A percentile compares a stretch with the other conserved stretches of the same genome.
phyloP scores from a whole-genome alignment of 2,888 invertebrate species.

The Asteroscopus sphinx region DNA sequence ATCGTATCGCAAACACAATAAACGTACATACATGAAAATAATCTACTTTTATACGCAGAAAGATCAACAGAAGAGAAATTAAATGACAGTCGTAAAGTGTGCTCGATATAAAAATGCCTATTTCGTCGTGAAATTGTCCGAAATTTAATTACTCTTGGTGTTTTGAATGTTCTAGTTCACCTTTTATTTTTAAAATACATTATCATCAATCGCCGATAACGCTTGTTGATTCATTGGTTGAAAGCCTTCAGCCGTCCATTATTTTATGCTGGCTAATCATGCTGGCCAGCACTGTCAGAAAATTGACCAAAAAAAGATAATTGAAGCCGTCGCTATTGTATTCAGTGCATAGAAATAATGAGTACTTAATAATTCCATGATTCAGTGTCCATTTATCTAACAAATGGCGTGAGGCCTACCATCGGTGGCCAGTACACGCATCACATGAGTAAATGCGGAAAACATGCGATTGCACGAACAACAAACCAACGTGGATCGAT shows the following conservation, averaged over 20 bases:
- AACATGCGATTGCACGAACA: conserved; percentile 22
- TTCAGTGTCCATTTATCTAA: conserved; percentile 1
- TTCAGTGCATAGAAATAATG: too few species aligned
- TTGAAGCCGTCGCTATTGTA: neutral
- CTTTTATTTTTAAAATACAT: conserved; percentile 14
- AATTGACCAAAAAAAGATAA: neutral
- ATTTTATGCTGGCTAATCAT: neutral
- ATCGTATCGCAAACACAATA: conserved; percentile 48
- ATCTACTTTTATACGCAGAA: conserved; percentile 42
- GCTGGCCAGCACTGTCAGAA: neutral
- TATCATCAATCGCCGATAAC: conserved; percentile 5
- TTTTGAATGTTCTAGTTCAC: neutral
- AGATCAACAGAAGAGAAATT: conserved; percentile 53
- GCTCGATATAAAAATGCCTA: conserved; percentile 25
- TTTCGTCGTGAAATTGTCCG: conserved; percentile 3
- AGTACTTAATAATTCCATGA: too few species aligned
- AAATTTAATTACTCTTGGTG: conserved; percentile 28
- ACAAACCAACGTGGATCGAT: neutral
- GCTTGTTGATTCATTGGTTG: neutral
- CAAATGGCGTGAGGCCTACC: conserved; percentile 9
- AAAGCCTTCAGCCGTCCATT: neutral
- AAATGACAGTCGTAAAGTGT: conserved; percentile 37
- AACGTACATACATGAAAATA: conserved; percentile 46
- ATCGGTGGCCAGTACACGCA: conserved; percentile 12
- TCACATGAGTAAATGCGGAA: conserved; percentile 9